phyloP scores from a whole-genome alignment of 2,797 vertebrate genomes.

The Geotrypetes seraphini region DNA sequence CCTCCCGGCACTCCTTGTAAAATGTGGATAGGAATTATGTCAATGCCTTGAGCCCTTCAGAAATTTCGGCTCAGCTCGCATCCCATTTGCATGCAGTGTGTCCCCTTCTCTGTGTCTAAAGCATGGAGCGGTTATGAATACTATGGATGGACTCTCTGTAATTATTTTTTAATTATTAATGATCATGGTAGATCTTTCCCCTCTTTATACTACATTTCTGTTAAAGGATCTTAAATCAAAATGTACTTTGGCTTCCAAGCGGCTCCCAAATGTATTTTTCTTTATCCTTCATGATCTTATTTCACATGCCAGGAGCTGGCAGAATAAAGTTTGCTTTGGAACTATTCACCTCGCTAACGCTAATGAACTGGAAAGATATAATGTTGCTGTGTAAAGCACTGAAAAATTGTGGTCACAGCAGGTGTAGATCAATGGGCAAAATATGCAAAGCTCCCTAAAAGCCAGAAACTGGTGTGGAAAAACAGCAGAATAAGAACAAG shows the following conservation, averaged over 20 bases:
- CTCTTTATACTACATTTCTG: conserved; percentile 60
- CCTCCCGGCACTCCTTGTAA: no score
- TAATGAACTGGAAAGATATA: conserved; percentile 9
- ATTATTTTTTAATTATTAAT: conserved; percentile 72
- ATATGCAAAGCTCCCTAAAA: no score
- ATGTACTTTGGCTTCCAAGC: conserved; percentile 51
- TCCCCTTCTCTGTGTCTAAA: no score
- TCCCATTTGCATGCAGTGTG: no score
- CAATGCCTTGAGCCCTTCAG: background rate
- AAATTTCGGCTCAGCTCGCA: conserved; percentile 44
- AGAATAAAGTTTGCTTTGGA: conserved; percentile 25
- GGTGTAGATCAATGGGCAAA: no score
- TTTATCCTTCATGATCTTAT: conserved; percentile 54
- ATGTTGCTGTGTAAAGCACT: background rate
- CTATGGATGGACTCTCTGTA: conserved; percentile 57
- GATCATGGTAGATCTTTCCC: conserved; percentile 60
- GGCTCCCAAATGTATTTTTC: conserved; percentile 52
- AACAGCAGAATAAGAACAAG: no score
- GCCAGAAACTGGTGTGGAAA: no score
- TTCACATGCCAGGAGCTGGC: conserved; percentile 34
- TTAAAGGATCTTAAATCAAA: conserved; percentile 64
- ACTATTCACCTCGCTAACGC: conserved; percentile 1
- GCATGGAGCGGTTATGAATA: conserved; percentile 60
- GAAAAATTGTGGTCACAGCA: background rate
- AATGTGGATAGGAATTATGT: no score